Percentiles rank a stretch among this genome's conserved stretches.
Conservation (phyloP, 2,797 vertebrate species). For the Phyllotis vaccarum region DNA sequence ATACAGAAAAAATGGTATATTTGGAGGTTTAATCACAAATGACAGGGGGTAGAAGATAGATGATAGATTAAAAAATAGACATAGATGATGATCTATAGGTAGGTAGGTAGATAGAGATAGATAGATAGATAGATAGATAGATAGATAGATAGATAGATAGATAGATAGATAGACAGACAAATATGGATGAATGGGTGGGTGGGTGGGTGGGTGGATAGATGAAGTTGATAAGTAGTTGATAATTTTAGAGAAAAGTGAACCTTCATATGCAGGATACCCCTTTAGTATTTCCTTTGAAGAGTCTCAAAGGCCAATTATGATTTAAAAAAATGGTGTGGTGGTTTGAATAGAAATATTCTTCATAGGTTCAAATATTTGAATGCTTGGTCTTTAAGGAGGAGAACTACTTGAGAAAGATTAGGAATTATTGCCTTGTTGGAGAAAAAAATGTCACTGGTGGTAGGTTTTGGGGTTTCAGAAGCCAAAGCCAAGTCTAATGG, state of each 20-base stretch:
- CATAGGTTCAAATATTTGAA: background rate
- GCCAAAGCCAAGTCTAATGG: background rate
- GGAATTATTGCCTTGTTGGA: background rate
- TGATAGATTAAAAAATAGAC: background rate
- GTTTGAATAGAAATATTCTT: background rate
- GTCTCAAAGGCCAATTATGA: background rate
- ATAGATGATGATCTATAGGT: background rate
- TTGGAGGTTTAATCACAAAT: background rate
- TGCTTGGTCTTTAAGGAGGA: background rate
- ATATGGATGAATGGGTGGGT: too few relatives aligned
- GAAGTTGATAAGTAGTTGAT: too few relatives aligned
- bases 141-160: too few relatives aligned
- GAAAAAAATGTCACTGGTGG: too few relatives aligned
- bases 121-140: too few relatives aligned
- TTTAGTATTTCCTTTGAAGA: background rate
- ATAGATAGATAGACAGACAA: background rate
- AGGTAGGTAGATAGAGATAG: too few relatives aligned
- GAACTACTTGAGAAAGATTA: background rate
- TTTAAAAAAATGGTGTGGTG: background rate
- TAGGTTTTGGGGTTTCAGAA: background rate
- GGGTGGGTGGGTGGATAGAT: too few relatives aligned
- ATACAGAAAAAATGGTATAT: background rate
- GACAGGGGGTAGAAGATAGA: background rate
- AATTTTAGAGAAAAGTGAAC: background rate
- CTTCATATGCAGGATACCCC: background rate